phyloP scores from a whole-genome alignment of 2,113 vertebrate genomes.

The Leptobrachium ailaonicum region DNA sequence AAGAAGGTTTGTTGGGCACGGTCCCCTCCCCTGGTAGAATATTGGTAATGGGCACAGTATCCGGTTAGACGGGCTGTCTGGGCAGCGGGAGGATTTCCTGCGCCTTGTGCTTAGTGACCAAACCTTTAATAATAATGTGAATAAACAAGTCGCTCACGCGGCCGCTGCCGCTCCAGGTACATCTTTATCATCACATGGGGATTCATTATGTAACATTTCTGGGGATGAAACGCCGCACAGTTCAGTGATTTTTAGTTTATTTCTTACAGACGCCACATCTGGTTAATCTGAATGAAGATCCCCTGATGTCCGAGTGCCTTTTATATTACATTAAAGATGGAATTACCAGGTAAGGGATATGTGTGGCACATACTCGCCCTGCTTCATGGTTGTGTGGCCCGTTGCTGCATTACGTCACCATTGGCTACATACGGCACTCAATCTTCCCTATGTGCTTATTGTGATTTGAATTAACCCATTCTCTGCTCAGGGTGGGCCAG shows the following conservation, averaged over 20 bases:
- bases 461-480: neutral
- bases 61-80: too few species aligned
- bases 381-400: neutral
- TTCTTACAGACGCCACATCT: slow-evolving; percentile 90
- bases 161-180: too few species aligned
- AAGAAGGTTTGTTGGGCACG: slow-evolving; percentile 81
- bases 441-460: slow-evolving; percentile 41
- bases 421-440: too few species aligned
- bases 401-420: neutral
- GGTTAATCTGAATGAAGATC: slow-evolving; percentile 97
- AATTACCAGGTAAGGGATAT: slow-evolving; percentile 82
- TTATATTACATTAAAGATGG: slow-evolving; percentile 99
- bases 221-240: too few species aligned
- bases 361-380: neutral
- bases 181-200: too few species aligned
- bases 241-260: neutral
- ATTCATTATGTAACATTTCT: too few species aligned
- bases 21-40: too few species aligned
- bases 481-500: slow-evolving; percentile 85
- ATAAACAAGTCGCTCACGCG: too few species aligned
- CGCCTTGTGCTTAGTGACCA: too few species aligned
- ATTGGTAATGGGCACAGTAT: too few species aligned
- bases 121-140: too few species aligned
- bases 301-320: slow-evolving; percentile 97
- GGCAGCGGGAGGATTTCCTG: too few species aligned